Percentiles rank a stretch among this genome's conserved stretches.
Evolutionary conservation across 2,797 vertebrate species (phyloP).

Genomic region (Argyrosomus regius): DNA sequence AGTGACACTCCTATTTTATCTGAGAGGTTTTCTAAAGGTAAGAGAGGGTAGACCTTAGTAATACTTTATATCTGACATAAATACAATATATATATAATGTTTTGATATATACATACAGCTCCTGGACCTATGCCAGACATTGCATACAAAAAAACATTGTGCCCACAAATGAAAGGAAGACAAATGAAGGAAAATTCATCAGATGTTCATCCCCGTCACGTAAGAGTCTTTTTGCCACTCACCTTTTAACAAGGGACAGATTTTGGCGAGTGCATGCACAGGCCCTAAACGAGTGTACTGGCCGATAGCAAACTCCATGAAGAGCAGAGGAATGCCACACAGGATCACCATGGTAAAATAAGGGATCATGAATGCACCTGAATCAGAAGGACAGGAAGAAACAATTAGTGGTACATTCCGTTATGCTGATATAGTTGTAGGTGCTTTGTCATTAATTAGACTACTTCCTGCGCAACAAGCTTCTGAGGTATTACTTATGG

Average conservation of each 20-base stretch:
- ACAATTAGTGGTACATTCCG: background rate
- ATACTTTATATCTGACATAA: background rate
- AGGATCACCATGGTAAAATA: slow-evolving; percentile 84
- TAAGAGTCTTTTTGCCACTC: slow-evolving; percentile 47
- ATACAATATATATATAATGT: background rate
- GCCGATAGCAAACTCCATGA: slow-evolving; percentile 84
- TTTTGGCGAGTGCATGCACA: slow-evolving; percentile 81
- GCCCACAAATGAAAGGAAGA: background rate
- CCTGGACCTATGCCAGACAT: background rate
- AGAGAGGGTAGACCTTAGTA: no score
- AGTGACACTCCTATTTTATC: no score
- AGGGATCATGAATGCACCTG: slow-evolving; percentile 87
- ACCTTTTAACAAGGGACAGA: slow-evolving; percentile 88
- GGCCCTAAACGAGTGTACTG: slow-evolving; percentile 85
- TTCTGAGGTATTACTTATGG: no score
- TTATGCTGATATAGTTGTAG: background rate
- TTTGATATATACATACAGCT: background rate
- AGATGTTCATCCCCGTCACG: background rate
- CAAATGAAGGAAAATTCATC: background rate
- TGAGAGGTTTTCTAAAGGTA: background rate
- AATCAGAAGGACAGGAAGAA: slow-evolving; percentile 13
- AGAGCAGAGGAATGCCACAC: slow-evolving; percentile 85
- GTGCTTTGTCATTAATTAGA: background rate
- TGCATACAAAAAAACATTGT: background rate
- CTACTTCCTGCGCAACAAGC: background rate